These are phyloP conservation scores for Chitala chitala DNA, from an alignment of 2,113 vertebrate genomes.

Conservation along the genomic window DNA sequence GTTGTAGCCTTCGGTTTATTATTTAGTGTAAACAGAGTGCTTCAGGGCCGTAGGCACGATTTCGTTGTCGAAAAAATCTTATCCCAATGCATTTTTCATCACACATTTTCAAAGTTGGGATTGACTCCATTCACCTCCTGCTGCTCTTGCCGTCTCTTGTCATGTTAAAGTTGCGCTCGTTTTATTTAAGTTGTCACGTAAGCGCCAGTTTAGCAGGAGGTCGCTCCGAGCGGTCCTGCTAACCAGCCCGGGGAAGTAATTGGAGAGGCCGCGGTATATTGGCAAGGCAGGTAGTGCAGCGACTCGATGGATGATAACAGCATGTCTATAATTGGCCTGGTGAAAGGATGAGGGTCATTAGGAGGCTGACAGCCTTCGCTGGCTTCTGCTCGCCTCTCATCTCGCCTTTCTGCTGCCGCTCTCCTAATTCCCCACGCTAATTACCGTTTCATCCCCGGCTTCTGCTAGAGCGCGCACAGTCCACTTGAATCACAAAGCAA, in stretches of 20 bases:
- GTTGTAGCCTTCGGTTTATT: too few relatives aligned
- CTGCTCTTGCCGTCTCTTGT: background rate
- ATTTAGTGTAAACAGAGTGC: too few relatives aligned
- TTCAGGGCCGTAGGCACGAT: too few relatives aligned
- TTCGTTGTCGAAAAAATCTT: too few relatives aligned
- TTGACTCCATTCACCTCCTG: background rate
- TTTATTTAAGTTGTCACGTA: background rate
- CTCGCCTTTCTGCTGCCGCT: background rate
- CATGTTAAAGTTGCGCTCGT: background rate
- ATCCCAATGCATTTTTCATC: background rate
- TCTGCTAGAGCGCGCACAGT: background rate
- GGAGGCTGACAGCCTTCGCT: conserved; percentile 43
- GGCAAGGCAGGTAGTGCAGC: conserved; percentile 49
- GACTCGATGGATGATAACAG: conserved; percentile 43
- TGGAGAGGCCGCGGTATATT: conserved; percentile 50
- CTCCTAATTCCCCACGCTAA: conserved; percentile 7
- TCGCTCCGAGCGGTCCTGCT: conserved; percentile 27
- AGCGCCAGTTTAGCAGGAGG: background rate
- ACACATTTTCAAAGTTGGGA: background rate
- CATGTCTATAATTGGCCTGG: conserved; percentile 58
- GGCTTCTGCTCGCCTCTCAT: background rate
- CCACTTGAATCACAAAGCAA: background rate
- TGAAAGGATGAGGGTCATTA: conserved; percentile 57
- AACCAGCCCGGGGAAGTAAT: conserved; percentile 48
- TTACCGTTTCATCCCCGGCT: background rate